phyloP scores from a whole-genome alignment of 2,113 vertebrate species.

The Condylura cristata region DNA sequence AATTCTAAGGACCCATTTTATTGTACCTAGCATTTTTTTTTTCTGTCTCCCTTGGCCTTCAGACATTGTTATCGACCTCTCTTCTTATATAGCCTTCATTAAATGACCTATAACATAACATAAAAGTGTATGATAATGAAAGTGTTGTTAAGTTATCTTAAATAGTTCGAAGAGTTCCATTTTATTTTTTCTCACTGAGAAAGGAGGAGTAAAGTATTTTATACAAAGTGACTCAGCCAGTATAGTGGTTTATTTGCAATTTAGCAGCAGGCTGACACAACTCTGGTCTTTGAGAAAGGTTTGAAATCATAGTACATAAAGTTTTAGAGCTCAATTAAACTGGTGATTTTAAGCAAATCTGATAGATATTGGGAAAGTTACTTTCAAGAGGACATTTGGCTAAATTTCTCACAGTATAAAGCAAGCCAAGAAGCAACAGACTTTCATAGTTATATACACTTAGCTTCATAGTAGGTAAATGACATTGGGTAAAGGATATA shows the following conservation, averaged over 20 bases:
- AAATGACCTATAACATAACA: neutral
- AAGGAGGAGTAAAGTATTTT: neutral
- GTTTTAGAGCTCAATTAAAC: neutral
- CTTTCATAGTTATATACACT: neutral
- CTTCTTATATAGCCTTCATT: neutral
- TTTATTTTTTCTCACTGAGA: conserved; percentile 16
- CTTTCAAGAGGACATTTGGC: neutral
- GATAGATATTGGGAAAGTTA: neutral
- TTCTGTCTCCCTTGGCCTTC: neutral
- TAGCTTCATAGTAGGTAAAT: neutral
- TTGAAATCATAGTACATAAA: neutral
- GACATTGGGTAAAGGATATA: neutral
- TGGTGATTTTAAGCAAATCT: neutral
- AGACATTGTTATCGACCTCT: neutral
- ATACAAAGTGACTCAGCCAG: neutral
- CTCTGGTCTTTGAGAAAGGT: neutral
- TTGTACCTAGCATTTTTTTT: neutral
- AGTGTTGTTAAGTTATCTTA: neutral
- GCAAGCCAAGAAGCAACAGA: neutral
- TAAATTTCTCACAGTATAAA: neutral
- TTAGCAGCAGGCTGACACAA: neutral
- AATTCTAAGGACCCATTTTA: neutral
- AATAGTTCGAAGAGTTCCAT: neutral
- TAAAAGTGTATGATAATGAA: neutral
- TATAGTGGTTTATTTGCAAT: neutral